Conservation (phyloP, 2,797 vertebrate genomes). For the Geotrypetes seraphini region DNA sequence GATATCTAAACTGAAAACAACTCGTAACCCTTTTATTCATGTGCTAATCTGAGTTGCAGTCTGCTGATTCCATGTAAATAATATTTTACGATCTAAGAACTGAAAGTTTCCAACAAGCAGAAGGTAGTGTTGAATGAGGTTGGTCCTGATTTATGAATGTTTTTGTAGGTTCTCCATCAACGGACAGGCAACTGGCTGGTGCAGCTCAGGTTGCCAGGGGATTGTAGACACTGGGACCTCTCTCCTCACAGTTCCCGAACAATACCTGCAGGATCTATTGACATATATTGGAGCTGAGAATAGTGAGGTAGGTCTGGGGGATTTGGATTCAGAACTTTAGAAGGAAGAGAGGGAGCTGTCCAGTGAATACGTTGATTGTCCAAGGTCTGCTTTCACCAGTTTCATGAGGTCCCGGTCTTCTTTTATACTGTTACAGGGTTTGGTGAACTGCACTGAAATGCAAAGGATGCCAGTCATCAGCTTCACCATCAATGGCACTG, state of each 20-base stretch:
- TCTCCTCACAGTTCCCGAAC: conserved; percentile 43
- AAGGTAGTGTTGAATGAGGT: too few relatives aligned
- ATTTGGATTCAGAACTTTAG: fast-evolving
- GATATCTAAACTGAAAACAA: too few relatives aligned
- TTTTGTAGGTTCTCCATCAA: conserved; percentile 47
- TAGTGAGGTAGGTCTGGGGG: conserved; percentile 42
- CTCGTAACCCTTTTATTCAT: too few relatives aligned
- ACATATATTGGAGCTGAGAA: conserved; percentile 46
- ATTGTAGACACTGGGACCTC: conserved; percentile 66
- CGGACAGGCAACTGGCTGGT: conserved; percentile 34
- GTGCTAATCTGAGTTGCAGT: too few relatives aligned
- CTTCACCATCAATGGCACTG: conserved; percentile 44
- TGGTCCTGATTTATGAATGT: too few relatives aligned
- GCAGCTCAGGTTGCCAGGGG: conserved; percentile 59
- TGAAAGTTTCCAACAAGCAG: too few relatives aligned
- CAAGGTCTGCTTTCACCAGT: too few relatives aligned
- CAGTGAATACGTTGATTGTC: too few relatives aligned
- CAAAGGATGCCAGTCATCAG: conserved; percentile 45
- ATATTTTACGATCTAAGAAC: too few relatives aligned
- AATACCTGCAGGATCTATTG: conserved; percentile 36
- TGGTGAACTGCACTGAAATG: conserved; percentile 42
- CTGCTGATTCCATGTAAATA: too few relatives aligned
- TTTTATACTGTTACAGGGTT: conserved; percentile 33
- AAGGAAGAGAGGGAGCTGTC: background rate
- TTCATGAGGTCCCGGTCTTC: background rate